Evolutionary conservation across 2,113 vertebrate species (phyloP).

Genomic region (Dermatemys mawii): DNA sequence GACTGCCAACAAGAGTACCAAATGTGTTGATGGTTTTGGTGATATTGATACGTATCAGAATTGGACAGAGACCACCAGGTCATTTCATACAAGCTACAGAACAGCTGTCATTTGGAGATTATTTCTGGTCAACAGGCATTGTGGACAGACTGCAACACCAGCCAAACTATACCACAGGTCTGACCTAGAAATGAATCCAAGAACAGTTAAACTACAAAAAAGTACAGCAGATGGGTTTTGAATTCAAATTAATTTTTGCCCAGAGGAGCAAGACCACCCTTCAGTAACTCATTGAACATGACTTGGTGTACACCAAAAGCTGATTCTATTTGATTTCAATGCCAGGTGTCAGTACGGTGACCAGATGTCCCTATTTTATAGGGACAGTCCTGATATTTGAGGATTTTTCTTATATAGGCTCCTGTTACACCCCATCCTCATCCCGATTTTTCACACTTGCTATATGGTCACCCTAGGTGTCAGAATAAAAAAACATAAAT

Average conservation of each 20-base stretch:
- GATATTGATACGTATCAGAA: background rate
- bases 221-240: constrained; percentile 56
- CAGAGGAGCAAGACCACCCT: background rate
- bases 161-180: constrained; percentile 54
- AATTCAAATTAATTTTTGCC: constrained; percentile 40
- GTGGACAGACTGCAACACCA: constrained; percentile 63
- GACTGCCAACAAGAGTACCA: background rate
- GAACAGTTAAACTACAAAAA: constrained; percentile 54
- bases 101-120: constrained; percentile 53
- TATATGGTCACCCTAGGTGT: too few relatives aligned
- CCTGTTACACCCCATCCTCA: too few relatives aligned
- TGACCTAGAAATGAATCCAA: constrained; percentile 32
- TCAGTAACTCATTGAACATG: constrained; percentile 25
- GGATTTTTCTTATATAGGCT: too few relatives aligned
- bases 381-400: too few relatives aligned
- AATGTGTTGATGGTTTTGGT: background rate
- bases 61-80: background rate
- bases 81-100: background rate
- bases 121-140: constrained; percentile 24
- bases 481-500: background rate
- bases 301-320: background rate
- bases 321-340: background rate
- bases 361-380: too few relatives aligned
- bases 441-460: too few relatives aligned
- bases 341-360: constrained; percentile 21